A percentile compares a stretch with the other conserved stretches of the same genome.
Evolutionary conservation across 2,888 invertebrate genomes (phyloP).

Genomic region (Ormyrus thymus): DNA sequence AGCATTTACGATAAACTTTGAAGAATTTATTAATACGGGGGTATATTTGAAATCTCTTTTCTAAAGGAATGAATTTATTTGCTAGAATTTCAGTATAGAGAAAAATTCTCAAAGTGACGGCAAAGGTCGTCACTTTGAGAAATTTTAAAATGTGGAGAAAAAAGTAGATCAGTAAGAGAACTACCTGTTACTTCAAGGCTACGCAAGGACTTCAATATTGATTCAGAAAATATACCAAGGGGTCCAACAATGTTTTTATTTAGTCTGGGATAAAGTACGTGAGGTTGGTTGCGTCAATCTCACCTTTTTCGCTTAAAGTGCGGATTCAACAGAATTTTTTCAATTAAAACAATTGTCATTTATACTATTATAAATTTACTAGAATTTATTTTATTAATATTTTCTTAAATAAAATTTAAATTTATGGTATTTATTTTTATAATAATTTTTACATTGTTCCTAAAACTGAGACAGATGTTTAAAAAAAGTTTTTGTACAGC

Average conservation of each 20-base stretch:
- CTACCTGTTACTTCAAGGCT: constrained; percentile 67
- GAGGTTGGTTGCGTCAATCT: constrained; percentile 52
- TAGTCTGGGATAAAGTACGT: constrained; percentile 69
- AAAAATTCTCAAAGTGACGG: too few species aligned
- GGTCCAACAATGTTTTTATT: constrained; percentile 70
- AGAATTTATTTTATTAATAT: neutral
- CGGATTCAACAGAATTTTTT: neutral
- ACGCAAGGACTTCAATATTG: constrained; percentile 68
- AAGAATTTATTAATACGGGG: too few species aligned
- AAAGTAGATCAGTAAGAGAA: constrained; percentile 53
- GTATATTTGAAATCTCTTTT: too few species aligned
- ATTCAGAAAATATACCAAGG: constrained; percentile 72
- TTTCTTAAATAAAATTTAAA: neutral
- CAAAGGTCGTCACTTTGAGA: neutral
- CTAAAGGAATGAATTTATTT: too few species aligned
- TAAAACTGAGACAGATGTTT: too few species aligned
- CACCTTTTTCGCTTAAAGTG: constrained; percentile 9
- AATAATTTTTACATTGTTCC: too few species aligned
- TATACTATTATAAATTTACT: neutral
- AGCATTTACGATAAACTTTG: too few species aligned
- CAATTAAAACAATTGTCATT: neutral
- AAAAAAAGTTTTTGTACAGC: too few species aligned
- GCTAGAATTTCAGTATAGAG: too few species aligned
- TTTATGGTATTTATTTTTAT: too few species aligned
- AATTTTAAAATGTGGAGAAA: constrained; percentile 35